A percentile compares a stretch with the other conserved stretches of the same genome.
These are phyloP conservation scores for Cryptocheilus praepositus DNA, from an alignment of 2,888 invertebrate species.

Conservation along the genomic window DNA sequence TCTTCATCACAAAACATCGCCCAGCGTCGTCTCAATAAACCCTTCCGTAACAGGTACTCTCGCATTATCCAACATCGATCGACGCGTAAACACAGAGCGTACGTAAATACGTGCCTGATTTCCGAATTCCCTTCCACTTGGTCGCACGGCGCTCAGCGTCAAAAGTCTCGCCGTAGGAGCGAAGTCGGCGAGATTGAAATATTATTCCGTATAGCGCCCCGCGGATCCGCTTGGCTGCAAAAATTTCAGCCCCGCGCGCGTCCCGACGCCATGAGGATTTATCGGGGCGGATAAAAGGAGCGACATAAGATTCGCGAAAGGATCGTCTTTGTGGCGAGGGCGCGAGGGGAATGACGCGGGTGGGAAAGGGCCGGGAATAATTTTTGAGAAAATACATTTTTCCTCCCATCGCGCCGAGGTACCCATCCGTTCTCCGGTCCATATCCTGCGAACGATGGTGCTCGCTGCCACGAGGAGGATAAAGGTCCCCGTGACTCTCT, in stretches of 20 bases:
- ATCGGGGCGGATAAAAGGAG: slow-evolving; percentile 50
- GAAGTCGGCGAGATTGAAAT: slow-evolving; percentile 45
- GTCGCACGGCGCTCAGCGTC: background rate
- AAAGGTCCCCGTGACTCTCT: slow-evolving; percentile 38
- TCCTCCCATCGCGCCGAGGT: slow-evolving; percentile 49
- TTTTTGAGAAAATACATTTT: slow-evolving; percentile 65
- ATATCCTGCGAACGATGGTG: slow-evolving; percentile 54
- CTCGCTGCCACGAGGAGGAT: slow-evolving; percentile 42
- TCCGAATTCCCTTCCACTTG: no score
- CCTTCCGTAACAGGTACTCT: no score
- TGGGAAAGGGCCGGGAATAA: slow-evolving; percentile 49
- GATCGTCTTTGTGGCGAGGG: slow-evolving; percentile 37
- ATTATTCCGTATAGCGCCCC: slow-evolving; percentile 44
- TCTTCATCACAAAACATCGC: no score
- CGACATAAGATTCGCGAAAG: slow-evolving; percentile 27
- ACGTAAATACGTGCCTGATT: no score
- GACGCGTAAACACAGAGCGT: no score
- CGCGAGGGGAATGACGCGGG: background rate
- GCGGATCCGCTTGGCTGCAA: slow-evolving; percentile 46
- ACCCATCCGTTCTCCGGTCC: slow-evolving; percentile 60
- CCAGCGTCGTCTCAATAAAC: no score
- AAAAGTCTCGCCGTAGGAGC: background rate
- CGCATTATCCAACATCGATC: no score
- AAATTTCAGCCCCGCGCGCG: slow-evolving; percentile 43
- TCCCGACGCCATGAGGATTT: slow-evolving; percentile 48